Evolutionary conservation across 2,113 vertebrate genomes (phyloP), one percentile per base, ranked within the genome.

Genomic region (Menidia beryllina): DNA sequence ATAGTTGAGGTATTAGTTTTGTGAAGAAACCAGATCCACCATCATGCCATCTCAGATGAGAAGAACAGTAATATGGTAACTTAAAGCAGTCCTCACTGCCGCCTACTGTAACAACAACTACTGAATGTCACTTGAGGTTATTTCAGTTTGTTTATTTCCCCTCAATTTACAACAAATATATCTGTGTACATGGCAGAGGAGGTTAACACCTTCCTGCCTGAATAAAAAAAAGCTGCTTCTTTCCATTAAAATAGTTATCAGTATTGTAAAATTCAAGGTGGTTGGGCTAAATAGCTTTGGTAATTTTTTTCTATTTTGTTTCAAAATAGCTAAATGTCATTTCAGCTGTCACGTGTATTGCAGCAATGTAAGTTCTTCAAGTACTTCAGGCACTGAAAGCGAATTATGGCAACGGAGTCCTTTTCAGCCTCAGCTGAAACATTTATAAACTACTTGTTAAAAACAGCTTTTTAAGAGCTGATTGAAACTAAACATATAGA

Each of bases 1-100:
- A 48, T 25, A 15, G 23, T 69, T 24, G 36, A 45, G 30, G n/a
- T 21, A 63, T 39, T 24, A 55, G 19, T 39, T 24, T 39, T 57
- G 13, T 39, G 14, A 23, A 12, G 11, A 55, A 20, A 10, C 10
- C 30, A 34, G 30, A 10, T 34, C 30, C 10, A 10, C 30, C 10
- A 34, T 45, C 17, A 14, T 45, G 41, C 41, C 19, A 45, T 19
- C 41, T 45, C 41, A 7, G 41, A 45, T 45, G 41, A 7, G 6
- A 19, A 17, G 41, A n/a, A 45, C 17, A 45, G 4, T 45, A 19
- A 45, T 45, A n/a, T n/a, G n/a, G n/a, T n/a, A n/a, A n/a, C n/a
- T n/a, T n/a, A n/a, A n/a, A n/a, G n/a, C n/a, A n/a, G n/a, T n/a
- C 19, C 41, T n/a, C 17, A 19, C 13, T 45, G 41, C 41, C 14